Evolutionary conservation across 2,797 vertebrate genomes (phyloP).

Genomic region (Acropternis orthonyx): DNA sequence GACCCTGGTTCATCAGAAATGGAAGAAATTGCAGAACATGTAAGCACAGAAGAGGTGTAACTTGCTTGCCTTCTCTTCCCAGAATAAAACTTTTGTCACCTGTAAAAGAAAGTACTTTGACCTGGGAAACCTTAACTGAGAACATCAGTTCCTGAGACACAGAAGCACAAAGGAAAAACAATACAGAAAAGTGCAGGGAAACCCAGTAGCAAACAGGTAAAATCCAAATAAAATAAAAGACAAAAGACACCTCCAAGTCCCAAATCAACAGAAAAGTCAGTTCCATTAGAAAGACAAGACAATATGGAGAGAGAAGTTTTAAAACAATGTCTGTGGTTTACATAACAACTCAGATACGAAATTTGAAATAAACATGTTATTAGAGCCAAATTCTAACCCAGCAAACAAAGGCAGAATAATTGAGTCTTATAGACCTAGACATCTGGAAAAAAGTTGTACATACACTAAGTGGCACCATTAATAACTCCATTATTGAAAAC

Average conservation of each 20-base stretch:
- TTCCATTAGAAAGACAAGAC: neutral
- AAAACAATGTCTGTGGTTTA: neutral
- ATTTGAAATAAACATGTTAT: neutral
- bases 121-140: neutral
- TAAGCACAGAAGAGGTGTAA: neutral
- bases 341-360: neutral
- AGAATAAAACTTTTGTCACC: neutral
- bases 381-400: neutral
- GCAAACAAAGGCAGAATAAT: neutral
- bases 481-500: neutral
- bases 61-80: neutral
- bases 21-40: neutral
- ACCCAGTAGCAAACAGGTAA: neutral
- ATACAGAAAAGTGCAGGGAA: neutral
- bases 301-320: neutral
- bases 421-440: neutral
- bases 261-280: neutral
- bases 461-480: neutral
- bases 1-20: neutral
- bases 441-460: neutral
- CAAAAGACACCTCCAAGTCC: neutral
- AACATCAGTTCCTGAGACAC: neutral
- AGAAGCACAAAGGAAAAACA: neutral
- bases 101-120: neutral
- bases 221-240: neutral